phyloP scores from a whole-genome alignment of 2,113 vertebrate species.

The Gambusia affinis region DNA sequence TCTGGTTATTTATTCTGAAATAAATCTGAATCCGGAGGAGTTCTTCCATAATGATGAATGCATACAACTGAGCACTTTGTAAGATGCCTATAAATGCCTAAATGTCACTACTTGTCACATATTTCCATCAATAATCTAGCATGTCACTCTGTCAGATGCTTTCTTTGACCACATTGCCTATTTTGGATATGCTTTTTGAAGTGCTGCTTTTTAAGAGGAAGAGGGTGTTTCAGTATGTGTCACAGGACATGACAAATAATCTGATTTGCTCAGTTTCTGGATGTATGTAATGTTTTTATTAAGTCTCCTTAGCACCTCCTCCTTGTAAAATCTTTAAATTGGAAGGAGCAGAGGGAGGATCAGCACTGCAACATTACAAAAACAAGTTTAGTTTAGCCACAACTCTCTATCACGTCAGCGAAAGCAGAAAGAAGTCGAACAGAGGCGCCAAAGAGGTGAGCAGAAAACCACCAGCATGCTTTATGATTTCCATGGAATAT shows the following conservation, averaged over 20 bases:
- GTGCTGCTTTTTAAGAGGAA: constrained; percentile 4
- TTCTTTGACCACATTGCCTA: constrained; percentile 28
- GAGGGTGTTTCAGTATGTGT: constrained; percentile 16
- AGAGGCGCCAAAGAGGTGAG: constrained; percentile 50
- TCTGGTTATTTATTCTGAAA: background rate
- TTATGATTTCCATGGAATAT: background rate
- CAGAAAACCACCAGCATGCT: constrained; percentile 2
- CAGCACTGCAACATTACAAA: constrained; percentile 15
- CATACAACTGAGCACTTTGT: background rate
- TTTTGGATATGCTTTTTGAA: constrained; percentile 19
- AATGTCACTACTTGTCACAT: background rate
- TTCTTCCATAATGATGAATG: background rate
- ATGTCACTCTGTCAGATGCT: background rate
- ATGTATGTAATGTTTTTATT: constrained; percentile 2
- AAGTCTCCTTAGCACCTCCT: constrained; percentile 46
- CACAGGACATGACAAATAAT: constrained; percentile 54
- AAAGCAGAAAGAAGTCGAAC: background rate
- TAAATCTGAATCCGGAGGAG: background rate
- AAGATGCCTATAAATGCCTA: background rate
- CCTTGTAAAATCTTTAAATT: constrained; percentile 29
- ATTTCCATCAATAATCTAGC: background rate
- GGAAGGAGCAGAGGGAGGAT: background rate
- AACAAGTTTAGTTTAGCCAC: background rate
- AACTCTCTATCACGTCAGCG: constrained; percentile 7
- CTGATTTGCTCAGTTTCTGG: constrained; percentile 1